Base-by-base conservation (phyloP, 2,888 invertebrate genomes). In the Pediacus dermestoides region DNA sequence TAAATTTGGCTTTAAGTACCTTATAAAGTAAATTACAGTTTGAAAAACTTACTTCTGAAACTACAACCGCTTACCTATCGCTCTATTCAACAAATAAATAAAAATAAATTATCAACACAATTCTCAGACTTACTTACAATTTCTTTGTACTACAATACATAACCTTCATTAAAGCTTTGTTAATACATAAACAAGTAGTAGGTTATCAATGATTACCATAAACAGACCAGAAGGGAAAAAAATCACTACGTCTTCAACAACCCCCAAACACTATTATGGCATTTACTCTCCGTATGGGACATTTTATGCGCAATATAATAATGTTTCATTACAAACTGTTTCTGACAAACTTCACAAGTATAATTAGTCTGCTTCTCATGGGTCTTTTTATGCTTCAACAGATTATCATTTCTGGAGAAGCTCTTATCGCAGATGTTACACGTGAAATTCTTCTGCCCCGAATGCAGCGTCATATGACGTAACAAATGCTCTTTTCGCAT, bases 401-500 rank as follows among this genome's bases (percentile, higher is more conserved):
- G 60, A 62, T 79, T 78, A 55, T 78, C 77, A 50, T 75, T 75
- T 2, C 75, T 65, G 1, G 74, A 74, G 42, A 75, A 75, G 34
- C 72, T 71, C 50, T 75, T 75, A 6, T 72, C 72, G 50, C 75
- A 75, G 12, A 64, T 55, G 40, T 78, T 78, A 58, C 81, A 82
- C 30, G 72, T 75, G 55, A 77, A 81, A 70, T 79, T 77, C 53
- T 81, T 81, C 51, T 78, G 74, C 1, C 82, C 82, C 1, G 81
- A 80, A 54, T 83, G 82, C 2, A 81, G 78, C 1, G 80, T 76
- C 41, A 77, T 71, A 58, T 83, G 83, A 2, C 82, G 70, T 37
- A 81, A 71, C 32, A 83, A 60, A 60, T 83, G 83, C 57, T 83
- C 82, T 50, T 83, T 82, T 2, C 82, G 73, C 55, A 80, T 80